Conservation (phyloP, 2,113 vertebrate genomes). For the Cephalopholis sonnerati region DNA sequence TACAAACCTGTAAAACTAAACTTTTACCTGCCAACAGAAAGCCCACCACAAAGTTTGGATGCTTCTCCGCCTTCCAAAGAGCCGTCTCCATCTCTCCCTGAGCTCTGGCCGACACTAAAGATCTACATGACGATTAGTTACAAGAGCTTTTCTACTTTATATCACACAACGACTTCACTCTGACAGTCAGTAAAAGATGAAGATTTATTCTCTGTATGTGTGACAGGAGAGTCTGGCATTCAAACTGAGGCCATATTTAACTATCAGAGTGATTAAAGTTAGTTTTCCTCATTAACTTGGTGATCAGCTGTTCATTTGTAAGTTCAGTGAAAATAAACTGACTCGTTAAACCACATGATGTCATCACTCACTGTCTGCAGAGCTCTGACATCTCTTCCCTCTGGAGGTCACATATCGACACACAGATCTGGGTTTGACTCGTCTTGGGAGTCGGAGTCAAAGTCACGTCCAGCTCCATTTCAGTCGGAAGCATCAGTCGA, state of each 20-base stretch:
- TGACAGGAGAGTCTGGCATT: not conserved
- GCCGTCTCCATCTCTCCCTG: slow-evolving; percentile 64
- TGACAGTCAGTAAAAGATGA: not conserved
- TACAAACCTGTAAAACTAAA: not conserved
- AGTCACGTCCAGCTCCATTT: slow-evolving; percentile 78
- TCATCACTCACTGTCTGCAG: slow-evolving; percentile 62
- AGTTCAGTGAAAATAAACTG: not conserved
- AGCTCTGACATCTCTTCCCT: slow-evolving; percentile 59
- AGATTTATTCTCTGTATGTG: not conserved
- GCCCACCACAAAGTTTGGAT: slow-evolving; percentile 61
- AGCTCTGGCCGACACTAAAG: slow-evolving; percentile 65
- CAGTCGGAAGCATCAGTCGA: slow-evolving; percentile 39
- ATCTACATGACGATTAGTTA: slow-evolving; percentile 56
- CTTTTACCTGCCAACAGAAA: slow-evolving; percentile 80
- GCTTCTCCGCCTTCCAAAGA: slow-evolving; percentile 83
- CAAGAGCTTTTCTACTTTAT: not conserved
- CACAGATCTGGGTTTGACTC: slow-evolving; percentile 9
- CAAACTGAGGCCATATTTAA: not conserved
- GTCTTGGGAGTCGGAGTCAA: slow-evolving; percentile 50
- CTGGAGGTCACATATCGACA: slow-evolving; percentile 53
- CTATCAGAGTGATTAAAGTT: not conserved
- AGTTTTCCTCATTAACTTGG: not conserved
- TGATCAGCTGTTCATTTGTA: not conserved
- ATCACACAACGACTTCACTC: not conserved
- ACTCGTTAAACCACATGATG: not conserved